Evolutionary conservation across 2,888 invertebrate genomes (phyloP).

Genomic region (Trachelus troglodyta): DNA sequence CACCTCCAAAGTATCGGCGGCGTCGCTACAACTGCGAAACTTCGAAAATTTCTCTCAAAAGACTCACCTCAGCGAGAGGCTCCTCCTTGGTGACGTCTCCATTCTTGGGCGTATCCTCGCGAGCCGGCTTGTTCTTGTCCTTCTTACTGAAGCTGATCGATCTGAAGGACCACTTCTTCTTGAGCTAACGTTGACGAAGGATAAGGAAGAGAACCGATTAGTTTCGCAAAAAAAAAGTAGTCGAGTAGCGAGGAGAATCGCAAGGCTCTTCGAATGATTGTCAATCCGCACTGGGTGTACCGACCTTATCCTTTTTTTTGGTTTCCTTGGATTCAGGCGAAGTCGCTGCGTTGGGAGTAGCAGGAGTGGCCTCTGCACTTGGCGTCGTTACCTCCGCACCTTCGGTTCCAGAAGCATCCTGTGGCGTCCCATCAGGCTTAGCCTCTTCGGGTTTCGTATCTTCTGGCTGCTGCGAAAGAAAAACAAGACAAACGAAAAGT

Average conservation of each 20-base stretch:
- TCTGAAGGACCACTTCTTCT: conserved; percentile 92
- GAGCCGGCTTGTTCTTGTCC: conserved; percentile 86
- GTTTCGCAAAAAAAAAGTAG: not conserved
- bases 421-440: conserved; percentile 55
- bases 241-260: not conserved
- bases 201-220: conserved; percentile 6
- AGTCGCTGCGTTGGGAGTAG: conserved; percentile 54
- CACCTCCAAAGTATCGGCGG: too few species aligned
- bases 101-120: conserved; percentile 72
- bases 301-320: conserved; percentile 63
- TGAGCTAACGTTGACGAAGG: conserved; percentile 68
- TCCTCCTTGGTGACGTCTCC: conserved; percentile 71
- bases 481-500: conserved; percentile 7
- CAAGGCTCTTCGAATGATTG: not conserved
- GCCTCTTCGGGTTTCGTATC: conserved; percentile 43
- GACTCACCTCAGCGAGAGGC: conserved; percentile 72
- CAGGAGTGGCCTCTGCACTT: conserved; percentile 54
- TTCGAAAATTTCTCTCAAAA: not conserved
- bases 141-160: conserved; percentile 89
- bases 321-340: conserved; percentile 62
- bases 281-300: conserved; percentile 4
- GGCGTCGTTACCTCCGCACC: conserved; percentile 60
- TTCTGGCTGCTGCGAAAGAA: conserved; percentile 5
- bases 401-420: conserved; percentile 54
- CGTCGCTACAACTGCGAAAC: not conserved